Evolutionary conservation across 2,797 vertebrate genomes (phyloP).

Genomic region (Danio kyathit): DNA sequence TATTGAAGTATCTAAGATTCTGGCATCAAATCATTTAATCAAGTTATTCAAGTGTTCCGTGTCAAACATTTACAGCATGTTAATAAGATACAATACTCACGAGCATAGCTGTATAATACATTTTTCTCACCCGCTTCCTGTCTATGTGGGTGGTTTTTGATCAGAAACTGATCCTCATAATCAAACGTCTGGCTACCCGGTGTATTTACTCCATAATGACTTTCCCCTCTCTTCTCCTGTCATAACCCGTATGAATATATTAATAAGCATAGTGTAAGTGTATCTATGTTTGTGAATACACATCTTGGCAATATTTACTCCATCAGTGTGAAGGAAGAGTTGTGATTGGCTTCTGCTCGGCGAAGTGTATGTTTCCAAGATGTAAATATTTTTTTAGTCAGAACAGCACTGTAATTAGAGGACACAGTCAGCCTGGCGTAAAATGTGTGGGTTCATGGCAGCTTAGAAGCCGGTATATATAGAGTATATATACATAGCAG

Average conservation of each 20-base stretch:
- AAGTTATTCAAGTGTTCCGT: constrained; percentile 9
- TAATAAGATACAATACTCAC: neutral
- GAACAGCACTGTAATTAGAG: constrained; percentile 38
- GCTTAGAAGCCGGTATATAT: constrained; percentile 35
- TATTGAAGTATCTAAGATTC: neutral
- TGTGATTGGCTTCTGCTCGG: constrained; percentile 23
- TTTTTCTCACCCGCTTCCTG: neutral
- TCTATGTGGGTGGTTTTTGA: neutral
- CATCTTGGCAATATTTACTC: constrained; percentile 52
- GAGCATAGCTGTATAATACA: neutral
- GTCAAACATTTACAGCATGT: neutral
- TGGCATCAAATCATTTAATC: neutral
- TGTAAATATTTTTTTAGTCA: constrained; percentile 55
- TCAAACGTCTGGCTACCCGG: neutral
- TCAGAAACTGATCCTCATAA: neutral
- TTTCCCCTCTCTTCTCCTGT: constrained; percentile 13
- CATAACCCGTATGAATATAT: neutral
- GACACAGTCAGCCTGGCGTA: constrained; percentile 28
- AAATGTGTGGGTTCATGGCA: constrained; percentile 39
- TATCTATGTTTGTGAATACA: constrained; percentile 8
- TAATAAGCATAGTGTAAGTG: neutral
- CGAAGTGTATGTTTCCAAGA: constrained; percentile 35
- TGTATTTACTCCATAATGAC: neutral
- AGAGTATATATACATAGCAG: constrained; percentile 39
- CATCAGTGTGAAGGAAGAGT: neutral